Conservation (phyloP, 2,113 vertebrate genomes). For the Pelmatolapia mariae region DNA sequence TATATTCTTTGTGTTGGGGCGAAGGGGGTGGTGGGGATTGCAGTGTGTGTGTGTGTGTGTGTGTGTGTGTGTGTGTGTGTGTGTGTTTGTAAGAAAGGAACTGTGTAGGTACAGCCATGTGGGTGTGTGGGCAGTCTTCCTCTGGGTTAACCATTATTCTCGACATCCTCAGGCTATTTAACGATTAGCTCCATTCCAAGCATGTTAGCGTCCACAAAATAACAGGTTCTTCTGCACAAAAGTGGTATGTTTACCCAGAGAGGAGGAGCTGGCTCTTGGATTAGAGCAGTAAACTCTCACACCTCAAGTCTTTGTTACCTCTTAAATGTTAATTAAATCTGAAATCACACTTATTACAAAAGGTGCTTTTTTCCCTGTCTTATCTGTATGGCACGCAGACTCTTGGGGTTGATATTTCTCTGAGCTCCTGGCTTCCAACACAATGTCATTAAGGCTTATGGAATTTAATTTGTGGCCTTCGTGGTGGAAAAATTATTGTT, state of each 20-base stretch:
- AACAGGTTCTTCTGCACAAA: constrained; percentile 36
- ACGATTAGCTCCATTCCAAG: background rate
- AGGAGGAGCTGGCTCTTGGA: constrained; percentile 3
- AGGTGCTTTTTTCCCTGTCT: background rate
- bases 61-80: background rate
- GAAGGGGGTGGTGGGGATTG: background rate
- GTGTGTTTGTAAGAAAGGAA: background rate
- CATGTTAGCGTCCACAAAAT: background rate
- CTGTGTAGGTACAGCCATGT: background rate
- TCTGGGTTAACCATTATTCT: constrained; percentile 2
- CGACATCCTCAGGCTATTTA: background rate
- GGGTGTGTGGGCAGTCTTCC: background rate
- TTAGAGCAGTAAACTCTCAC: background rate
- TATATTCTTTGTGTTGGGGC: background rate
- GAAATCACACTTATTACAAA: background rate
- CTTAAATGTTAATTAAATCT: background rate
- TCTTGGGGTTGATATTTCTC: background rate
- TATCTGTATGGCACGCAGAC: background rate
- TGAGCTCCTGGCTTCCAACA: background rate
- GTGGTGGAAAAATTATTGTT: background rate
- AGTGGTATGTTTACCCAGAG: constrained; percentile 15
- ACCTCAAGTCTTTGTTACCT: background rate
- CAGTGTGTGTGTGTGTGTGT: background rate
- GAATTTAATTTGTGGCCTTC: background rate
- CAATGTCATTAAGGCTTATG: background rate